Base-by-base conservation (phyloP, 2,888 invertebrate species). In the Apoderus coryli region DNA sequence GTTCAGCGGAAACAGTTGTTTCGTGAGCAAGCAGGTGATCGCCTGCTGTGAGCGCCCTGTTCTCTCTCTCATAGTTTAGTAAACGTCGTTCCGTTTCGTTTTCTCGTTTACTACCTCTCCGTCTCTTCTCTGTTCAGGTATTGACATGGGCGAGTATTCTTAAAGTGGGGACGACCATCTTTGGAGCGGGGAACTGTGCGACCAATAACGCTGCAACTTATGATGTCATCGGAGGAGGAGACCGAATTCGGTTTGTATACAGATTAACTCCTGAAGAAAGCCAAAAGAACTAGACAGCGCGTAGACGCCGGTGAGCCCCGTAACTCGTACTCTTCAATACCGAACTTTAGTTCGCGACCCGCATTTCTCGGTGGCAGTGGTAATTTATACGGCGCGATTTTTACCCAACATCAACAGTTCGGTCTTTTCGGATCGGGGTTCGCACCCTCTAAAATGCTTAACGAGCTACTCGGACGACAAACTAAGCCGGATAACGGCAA, bases 221-320 rank as follows among this genome's bases (percentile, higher is more conserved):
- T 84, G 81, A 85, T 85, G 85, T 85, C 84, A 85, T 84, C 84
- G 78, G 85, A 84, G 78, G 85, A 85, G 81, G 84, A 85, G 78
- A 79, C 80, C 72, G 81, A 59, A 72, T 81, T 80, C 75, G 82
- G 81, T 73, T 81, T 84, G 80, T 84, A 78, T 73, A 79, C 80
- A 77, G 82, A 79, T 74, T 78, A 76, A 67, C 77, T 80, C 69
- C 74, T 82, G 72, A 84, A 82, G 79, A 81, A 82, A 74, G 76
- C 78, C 65, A 86, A 85, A 69, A 79, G 86, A 66, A 82, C 81
- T 69, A 76, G 88, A 74, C 86, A 88, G 75, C 80, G 86, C 67
- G 88, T 86, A 69, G 86, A 88, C 81, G 88, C 86, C 70, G 86
- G 88, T 56, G 86, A 89, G 70, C 81, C 82, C 64, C 78, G 86